These are phyloP conservation scores for Spilogale gracilis DNA, from an alignment of 2,113 vertebrate species.

Conservation along the genomic window DNA sequence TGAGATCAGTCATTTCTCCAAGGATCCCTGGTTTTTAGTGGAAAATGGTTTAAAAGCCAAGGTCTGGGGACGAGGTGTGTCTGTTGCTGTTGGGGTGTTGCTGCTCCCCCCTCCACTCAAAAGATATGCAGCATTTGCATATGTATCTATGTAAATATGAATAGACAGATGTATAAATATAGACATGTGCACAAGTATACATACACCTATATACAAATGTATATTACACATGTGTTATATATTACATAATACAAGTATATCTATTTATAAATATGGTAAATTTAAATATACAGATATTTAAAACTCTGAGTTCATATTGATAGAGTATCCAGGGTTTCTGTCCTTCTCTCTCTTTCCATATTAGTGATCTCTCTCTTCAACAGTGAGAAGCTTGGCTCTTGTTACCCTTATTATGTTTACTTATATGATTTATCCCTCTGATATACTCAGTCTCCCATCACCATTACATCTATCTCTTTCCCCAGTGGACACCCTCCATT, in stretches of 20 bases:
- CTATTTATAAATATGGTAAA: not conserved
- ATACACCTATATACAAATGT: not conserved
- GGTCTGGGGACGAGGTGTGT: constrained; percentile 4
- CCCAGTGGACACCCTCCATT: not conserved
- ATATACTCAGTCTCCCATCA: not conserved
- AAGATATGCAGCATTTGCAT: not conserved
- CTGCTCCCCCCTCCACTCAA: not conserved
- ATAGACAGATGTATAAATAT: not conserved
- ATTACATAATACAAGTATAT: not conserved
- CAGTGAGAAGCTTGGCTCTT: not conserved
- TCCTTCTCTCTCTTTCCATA: not conserved
- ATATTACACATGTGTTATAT: not conserved
- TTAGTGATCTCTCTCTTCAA: not conserved
- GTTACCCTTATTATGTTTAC: not conserved
- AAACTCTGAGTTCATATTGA: not conserved
- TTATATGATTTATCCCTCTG: not conserved
- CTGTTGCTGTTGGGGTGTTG: not conserved
- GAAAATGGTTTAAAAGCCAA: constrained; percentile 59
- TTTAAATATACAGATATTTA: not conserved
- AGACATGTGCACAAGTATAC: not conserved
- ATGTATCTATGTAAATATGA: not conserved
- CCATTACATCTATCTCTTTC: not conserved
- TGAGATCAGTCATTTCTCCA: constrained; percentile 70
- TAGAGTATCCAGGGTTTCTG: not conserved
- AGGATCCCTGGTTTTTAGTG: constrained; percentile 58